Evolutionary conservation across 1,140 invertebrate species (phyloP).

Genomic region (Pseudomyrmex dendroicus): DNA sequence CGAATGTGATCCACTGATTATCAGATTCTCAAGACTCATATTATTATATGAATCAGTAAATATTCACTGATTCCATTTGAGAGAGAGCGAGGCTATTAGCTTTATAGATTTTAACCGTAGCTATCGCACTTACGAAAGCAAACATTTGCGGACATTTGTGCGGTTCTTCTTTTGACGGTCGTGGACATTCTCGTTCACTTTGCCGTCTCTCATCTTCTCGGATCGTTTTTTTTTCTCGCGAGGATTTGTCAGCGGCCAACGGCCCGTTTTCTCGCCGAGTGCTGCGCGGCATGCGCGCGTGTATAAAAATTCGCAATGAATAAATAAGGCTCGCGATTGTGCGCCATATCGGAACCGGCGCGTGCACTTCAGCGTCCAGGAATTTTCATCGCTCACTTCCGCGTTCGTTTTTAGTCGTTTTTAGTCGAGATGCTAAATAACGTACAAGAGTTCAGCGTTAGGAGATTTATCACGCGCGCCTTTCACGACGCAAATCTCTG

Average conservation of each 20-base stretch:
- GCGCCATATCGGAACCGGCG: constrained; percentile 14
- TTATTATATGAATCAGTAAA: too few relatives aligned
- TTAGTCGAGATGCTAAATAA: not conserved
- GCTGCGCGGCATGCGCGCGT: not conserved
- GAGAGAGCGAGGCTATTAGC: too few relatives aligned
- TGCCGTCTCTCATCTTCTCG: not conserved
- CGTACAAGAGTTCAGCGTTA: not conserved
- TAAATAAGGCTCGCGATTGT: constrained; percentile 37
- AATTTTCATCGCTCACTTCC: constrained; percentile 23
- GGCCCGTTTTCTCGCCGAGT: constrained; percentile 10
- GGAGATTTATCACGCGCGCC: not conserved
- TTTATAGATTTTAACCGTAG: too few relatives aligned
- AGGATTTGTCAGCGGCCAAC: constrained; percentile 19
- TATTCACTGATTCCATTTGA: too few relatives aligned
- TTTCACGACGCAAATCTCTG: not conserved
- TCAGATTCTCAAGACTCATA: too few relatives aligned
- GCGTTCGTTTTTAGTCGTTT: constrained; percentile 11
- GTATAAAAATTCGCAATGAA: constrained; percentile 44
- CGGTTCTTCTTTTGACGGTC: not conserved
- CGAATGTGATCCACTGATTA: too few relatives aligned
- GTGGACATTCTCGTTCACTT: not conserved
- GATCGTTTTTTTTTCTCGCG: not conserved
- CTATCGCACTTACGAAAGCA: not conserved
- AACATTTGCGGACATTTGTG: not conserved
- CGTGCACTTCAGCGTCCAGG: constrained; percentile 17